These are phyloP conservation scores for Labia minor DNA, from an alignment of 2,888 invertebrate species.

Conservation along the genomic window DNA sequence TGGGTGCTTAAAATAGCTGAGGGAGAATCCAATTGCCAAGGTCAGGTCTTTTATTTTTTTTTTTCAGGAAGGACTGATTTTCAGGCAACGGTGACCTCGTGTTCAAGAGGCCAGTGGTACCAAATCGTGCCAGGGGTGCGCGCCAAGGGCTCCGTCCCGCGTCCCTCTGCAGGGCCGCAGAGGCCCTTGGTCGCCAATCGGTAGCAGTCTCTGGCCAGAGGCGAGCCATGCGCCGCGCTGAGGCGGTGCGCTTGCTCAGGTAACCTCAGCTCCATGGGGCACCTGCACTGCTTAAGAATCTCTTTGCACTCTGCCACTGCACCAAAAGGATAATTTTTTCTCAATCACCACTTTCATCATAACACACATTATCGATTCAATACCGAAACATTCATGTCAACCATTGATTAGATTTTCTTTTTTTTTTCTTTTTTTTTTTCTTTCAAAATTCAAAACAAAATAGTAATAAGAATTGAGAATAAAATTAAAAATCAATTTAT, in stretches of 20 bases:
- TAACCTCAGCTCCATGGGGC: background rate
- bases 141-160: background rate
- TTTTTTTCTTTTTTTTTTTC: too few relatives aligned
- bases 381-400: too few relatives aligned
- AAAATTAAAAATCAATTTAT: too few relatives aligned
- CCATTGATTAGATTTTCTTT: too few relatives aligned
- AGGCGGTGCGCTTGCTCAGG: background rate
- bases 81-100: background rate
- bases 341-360: too few relatives aligned
- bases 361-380: too few relatives aligned
- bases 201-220: background rate
- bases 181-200: background rate
- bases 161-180: background rate
- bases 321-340: too few relatives aligned
- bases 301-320: too few relatives aligned
- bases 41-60: background rate
- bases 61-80: background rate
- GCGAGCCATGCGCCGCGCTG: constrained; percentile 4
- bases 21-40: background rate
- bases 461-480: too few relatives aligned
- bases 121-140: constrained; percentile 1
- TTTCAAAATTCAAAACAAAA: too few relatives aligned
- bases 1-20: background rate
- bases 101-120: background rate
- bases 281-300: too few relatives aligned